Evolutionary conservation across 1,140 invertebrate species (phyloP).

Genomic region (Papilio machaon): DNA sequence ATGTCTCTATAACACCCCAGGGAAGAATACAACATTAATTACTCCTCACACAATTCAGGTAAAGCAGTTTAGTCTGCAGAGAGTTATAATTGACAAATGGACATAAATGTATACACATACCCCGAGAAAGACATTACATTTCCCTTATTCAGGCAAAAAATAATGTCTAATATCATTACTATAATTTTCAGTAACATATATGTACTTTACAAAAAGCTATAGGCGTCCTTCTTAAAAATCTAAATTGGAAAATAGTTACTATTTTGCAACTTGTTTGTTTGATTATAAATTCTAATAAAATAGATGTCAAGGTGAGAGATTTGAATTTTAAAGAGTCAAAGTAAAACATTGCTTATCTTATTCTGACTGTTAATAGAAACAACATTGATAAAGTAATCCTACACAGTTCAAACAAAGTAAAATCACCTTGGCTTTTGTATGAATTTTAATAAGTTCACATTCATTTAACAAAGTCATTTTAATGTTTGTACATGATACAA

Average conservation of each 20-base stretch:
- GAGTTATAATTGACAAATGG: too few species aligned
- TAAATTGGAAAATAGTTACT: not conserved
- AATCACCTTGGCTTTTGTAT: not conserved
- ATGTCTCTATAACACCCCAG: too few species aligned
- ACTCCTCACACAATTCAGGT: too few species aligned
- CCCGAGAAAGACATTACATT: too few species aligned
- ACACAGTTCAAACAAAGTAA: not conserved
- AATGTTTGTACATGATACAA: not conserved
- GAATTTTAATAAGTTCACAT: not conserved
- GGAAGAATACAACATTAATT: too few species aligned
- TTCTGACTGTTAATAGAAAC: not conserved
- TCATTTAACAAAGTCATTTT: not conserved
- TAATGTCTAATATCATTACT: too few species aligned
- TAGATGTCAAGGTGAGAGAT: not conserved
- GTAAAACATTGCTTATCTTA: not conserved
- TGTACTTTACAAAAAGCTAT: too few species aligned
- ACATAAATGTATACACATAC: too few species aligned
- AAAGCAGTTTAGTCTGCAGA: too few species aligned
- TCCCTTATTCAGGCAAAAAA: too few species aligned
- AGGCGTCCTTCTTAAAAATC: not conserved
- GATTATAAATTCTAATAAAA: not conserved
- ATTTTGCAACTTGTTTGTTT: not conserved
- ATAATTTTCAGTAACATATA: too few species aligned
- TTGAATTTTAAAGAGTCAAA: not conserved
- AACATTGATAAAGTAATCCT: slow-evolving; percentile 1